A percentile compares a stretch with the other conserved stretches of the same genome.
These are phyloP conservation scores for Drosophila lacertosa DNA, from an alignment of 1,140 invertebrate genomes.

Conservation along the genomic window DNA sequence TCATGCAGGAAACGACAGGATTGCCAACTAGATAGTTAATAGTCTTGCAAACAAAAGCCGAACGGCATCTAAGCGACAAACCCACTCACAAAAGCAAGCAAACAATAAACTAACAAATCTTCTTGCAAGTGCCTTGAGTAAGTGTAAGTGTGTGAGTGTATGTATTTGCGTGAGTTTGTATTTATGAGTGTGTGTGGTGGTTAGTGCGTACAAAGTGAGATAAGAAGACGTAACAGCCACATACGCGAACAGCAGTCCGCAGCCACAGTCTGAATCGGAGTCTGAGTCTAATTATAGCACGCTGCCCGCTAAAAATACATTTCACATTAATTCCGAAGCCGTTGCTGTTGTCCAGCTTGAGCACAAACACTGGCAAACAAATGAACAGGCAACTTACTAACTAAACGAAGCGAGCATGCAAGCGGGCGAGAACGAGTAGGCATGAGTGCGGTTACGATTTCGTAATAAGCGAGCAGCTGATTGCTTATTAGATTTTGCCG, in stretches of 20 bases:
- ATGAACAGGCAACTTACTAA: slow-evolving; percentile 30
- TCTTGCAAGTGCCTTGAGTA: slow-evolving; percentile 42
- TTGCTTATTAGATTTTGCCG: slow-evolving; percentile 26
- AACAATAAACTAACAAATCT: slow-evolving; percentile 26
- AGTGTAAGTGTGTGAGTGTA: slow-evolving; percentile 5
- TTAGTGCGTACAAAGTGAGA: slow-evolving; percentile 18
- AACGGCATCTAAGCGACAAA: slow-evolving; percentile 2
- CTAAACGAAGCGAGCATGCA: not conserved
- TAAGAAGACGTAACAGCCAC: slow-evolving; percentile 32
- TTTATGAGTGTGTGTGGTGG: not conserved
- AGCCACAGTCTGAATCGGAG: slow-evolving; percentile 14
- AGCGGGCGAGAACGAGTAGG: slow-evolving; percentile 15
- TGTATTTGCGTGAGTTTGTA: not conserved
- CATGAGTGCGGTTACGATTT: slow-evolving; percentile 20
- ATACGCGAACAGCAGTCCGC: slow-evolving; percentile 9
- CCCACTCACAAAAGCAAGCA: not conserved
- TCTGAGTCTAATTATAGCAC: slow-evolving; percentile 70
- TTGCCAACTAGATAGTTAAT: slow-evolving; percentile 19
- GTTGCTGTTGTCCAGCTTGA: slow-evolving; percentile 11
- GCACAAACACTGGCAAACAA: slow-evolving; percentile 67
- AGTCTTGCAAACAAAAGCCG: not conserved
- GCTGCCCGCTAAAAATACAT: slow-evolving; percentile 65
- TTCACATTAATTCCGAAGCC: slow-evolving; percentile 31
- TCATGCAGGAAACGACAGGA: slow-evolving; percentile 16
- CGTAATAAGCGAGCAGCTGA: slow-evolving; percentile 39